Evolutionary conservation across 2,113 vertebrate species (phyloP).

Genomic region (Nerophis ophidion): DNA sequence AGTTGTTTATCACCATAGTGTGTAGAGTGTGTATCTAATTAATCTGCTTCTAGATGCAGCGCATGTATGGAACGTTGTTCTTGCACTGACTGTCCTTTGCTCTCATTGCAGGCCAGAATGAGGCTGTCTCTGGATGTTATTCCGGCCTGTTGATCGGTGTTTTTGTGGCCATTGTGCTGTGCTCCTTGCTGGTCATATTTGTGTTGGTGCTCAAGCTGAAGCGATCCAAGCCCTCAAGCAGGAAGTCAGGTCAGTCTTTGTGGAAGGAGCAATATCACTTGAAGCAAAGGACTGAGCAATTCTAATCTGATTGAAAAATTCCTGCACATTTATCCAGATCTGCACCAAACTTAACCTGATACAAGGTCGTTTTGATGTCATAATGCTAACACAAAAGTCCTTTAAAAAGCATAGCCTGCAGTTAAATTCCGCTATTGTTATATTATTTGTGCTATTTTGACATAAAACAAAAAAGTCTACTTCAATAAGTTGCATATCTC

Average conservation of each 20-base stretch:
- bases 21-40: too few relatives aligned
- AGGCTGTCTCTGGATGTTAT: neutral
- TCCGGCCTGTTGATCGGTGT: constrained; percentile 4
- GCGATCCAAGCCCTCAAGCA: constrained; percentile 6
- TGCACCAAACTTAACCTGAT: too few relatives aligned
- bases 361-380: too few relatives aligned
- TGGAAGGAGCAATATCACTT: constrained; percentile 57
- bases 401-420: neutral
- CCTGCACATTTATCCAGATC: too few relatives aligned
- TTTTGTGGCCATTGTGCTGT: constrained; percentile 22
- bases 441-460: too few relatives aligned
- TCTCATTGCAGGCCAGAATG: constrained; percentile 16
- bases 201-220: constrained; percentile 33
- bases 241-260: constrained; percentile 25
- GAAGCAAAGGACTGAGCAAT: constrained; percentile 17
- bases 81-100: constrained; percentile 1
- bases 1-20: too few relatives aligned
- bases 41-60: neutral
- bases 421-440: too few relatives aligned
- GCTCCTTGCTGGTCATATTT: constrained; percentile 26
- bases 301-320: too few relatives aligned
- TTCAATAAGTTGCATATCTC: too few relatives aligned
- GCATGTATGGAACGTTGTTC: neutral
- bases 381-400: neutral
- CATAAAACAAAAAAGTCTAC: too few relatives aligned